phyloP scores from a whole-genome alignment of 1,140 invertebrate species.

The Habropoda laboriosa region DNA sequence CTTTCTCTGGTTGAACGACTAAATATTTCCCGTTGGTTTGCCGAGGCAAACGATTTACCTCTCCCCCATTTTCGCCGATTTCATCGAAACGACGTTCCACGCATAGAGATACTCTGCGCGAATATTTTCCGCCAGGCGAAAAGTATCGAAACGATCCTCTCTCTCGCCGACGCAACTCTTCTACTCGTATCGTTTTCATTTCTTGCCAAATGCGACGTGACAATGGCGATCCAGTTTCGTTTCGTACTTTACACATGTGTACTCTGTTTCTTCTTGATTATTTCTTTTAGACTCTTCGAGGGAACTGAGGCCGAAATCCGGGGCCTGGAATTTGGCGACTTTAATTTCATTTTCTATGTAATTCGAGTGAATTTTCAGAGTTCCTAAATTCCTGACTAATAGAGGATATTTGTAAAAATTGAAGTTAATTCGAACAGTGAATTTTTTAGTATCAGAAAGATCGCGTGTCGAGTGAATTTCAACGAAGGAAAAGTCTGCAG shows the following conservation, averaged over 20 bases:
- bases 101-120: not conserved
- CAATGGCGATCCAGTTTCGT: not conserved
- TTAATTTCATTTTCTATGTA: too few relatives aligned
- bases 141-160: not conserved
- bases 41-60: not conserved
- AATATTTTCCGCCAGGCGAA: not conserved
- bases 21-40: constrained; percentile 1
- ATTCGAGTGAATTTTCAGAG: too few relatives aligned
- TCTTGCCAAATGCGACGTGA: not conserved
- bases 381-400: too few relatives aligned
- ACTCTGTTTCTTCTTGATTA: not conserved
- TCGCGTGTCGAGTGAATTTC: too few relatives aligned
- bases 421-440: too few relatives aligned
- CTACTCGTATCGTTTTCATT: not conserved
- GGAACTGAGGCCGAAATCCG: too few relatives aligned
- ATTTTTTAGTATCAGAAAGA: too few relatives aligned
- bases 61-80: too few relatives aligned
- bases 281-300: not conserved
- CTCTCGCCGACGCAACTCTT: not conserved
- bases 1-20: not conserved
- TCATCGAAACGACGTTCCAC: not conserved
- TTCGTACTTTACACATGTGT: too few relatives aligned
- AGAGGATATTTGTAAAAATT: too few relatives aligned
- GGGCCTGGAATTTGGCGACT: too few relatives aligned
- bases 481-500: too few relatives aligned